Evolutionary conservation across 2,113 vertebrate species (phyloP).

Genomic region (Bufo bufo): DNA sequence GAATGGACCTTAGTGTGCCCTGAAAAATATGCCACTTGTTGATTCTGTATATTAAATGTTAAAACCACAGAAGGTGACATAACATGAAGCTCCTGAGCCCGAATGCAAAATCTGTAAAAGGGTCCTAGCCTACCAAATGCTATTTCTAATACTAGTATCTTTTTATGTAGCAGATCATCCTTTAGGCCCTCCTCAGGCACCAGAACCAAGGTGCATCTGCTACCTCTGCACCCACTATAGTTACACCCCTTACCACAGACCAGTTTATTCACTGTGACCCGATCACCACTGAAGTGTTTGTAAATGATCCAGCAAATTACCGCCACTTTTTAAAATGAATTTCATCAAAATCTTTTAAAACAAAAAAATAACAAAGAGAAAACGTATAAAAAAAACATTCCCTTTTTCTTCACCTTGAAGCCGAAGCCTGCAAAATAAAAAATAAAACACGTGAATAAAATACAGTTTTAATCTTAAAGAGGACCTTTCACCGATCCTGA

Average conservation of each 20-base stretch:
- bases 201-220: background rate
- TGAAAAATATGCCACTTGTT: background rate
- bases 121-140: too few relatives aligned
- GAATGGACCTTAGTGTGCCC: too few relatives aligned
- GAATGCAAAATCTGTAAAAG: too few relatives aligned
- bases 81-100: too few relatives aligned
- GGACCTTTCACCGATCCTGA: too few relatives aligned
- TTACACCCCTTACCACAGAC: background rate
- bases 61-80: background rate
- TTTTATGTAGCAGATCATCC: background rate
- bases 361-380: background rate
- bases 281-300: background rate
- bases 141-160: too few relatives aligned
- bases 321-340: slow-evolving; percentile 2
- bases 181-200: background rate
- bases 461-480: background rate
- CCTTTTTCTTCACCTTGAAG: background rate
- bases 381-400: background rate
- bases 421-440: background rate
- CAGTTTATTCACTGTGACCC: background rate
- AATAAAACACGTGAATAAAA: background rate
- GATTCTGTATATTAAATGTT: background rate
- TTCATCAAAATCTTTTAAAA: background rate
- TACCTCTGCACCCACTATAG: background rate
- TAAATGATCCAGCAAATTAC: background rate